Base-by-base conservation (phyloP, 1,140 invertebrate species). In the Drosophila cardini region DNA sequence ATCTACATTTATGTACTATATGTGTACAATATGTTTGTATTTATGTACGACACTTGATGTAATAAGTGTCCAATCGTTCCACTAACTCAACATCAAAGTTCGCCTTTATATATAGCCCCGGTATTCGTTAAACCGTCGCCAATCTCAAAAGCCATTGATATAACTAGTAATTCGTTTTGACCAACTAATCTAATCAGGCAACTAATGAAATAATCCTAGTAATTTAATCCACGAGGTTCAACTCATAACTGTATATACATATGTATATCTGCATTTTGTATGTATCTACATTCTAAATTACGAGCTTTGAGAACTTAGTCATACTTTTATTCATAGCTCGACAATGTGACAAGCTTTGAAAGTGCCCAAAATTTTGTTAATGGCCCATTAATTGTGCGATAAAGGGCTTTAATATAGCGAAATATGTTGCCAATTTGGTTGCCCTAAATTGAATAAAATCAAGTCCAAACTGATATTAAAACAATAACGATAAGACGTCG, bases 131-230 rank as follows among this genome's bases (percentile, higher is more conserved):
- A 60, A 13, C 9, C 18, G 15, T 34, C 56, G 36, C 8, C 45
- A 26, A 10, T 46, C 30, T 57, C 43, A 21, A 32, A 50, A 32
- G 18, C 10, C 16, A 50, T 55, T 61, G 38, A n/a, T 30, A 48
- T 32, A 21, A 18, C 16, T 26, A 26, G 21, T 34, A 62, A 62
- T 50, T 52, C 11, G 30, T 4, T 63, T n/a, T 5, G 26, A 8
- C 16, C 9, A 16, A 43, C 15, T 61, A 53, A 70, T 70, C 67
- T 70, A 70, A 70, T 70, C 58, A 30, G 38, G 13, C 55, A n/a
- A 50, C 30, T 32, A 53, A 38, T 55, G 15, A 55, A 55, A 55
- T 52, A 52, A 52, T 32, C n/a, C 26, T 13, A 30, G 4, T 52
- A 50, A 50, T 50, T 13, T 26, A 52, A 52, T 52, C 30, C 26